Evolutionary conservation across 1,140 invertebrate genomes (phyloP).

Genomic region (Eupeodes corollae): DNA sequence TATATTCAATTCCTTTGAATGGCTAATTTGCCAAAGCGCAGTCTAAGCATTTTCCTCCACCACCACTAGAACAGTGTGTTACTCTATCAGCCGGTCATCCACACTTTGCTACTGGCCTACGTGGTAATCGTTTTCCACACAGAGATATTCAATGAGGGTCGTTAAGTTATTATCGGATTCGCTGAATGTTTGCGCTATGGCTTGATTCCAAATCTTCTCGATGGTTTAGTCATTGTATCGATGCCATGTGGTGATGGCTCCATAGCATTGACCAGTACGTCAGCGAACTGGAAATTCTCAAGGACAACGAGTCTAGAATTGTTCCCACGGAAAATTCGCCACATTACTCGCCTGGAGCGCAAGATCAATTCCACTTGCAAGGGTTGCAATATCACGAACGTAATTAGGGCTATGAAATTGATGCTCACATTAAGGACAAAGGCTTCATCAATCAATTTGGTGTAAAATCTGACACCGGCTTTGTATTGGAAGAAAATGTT

Average conservation of each 20-base stretch:
- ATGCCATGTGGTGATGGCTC: constrained; percentile 99
- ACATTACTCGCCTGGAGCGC: constrained; percentile 46
- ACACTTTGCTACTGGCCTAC: constrained; percentile 74
- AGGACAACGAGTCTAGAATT: constrained; percentile 67
- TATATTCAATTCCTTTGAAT: constrained; percentile 72
- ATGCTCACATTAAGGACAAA: constrained; percentile 86
- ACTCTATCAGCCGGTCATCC: constrained; percentile 68
- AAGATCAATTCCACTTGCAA: constrained; percentile 80
- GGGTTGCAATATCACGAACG: constrained; percentile 84
- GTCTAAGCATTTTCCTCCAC: constrained; percentile 56
- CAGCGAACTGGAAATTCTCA: constrained; percentile 56
- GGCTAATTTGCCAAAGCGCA: constrained; percentile 67
- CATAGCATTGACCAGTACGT: constrained; percentile 79
- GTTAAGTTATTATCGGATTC: constrained; percentile 85
- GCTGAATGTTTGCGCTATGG: constrained; percentile 86
- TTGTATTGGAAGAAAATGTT: constrained; percentile 90
- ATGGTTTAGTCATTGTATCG: constrained; percentile 91
- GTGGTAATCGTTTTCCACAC: constrained; percentile 80
- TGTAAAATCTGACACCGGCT: constrained; percentile 83
- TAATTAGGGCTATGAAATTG: constrained; percentile 85
- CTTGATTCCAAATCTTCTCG: constrained; percentile 92
- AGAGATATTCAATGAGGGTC: constrained; percentile 71
- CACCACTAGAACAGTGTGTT: constrained; percentile 43
- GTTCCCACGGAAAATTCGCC: constrained; percentile 72
- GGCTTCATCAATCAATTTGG: constrained; percentile 92